phyloP scores from a whole-genome alignment of 1,140 invertebrate genomes.

The Ceratina australensis region DNA sequence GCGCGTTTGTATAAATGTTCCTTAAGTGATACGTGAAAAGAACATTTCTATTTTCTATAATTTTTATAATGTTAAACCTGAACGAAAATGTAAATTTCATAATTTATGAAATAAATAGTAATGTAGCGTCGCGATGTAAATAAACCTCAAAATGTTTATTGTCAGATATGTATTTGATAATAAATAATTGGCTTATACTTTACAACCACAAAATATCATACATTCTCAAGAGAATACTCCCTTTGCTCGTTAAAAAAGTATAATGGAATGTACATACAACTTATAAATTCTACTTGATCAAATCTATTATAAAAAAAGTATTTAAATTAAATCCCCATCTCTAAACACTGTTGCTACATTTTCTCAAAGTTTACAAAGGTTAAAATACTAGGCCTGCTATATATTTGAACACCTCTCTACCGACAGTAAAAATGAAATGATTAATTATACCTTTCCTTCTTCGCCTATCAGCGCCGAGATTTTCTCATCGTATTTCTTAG shows the following conservation, averaged over 20 bases:
- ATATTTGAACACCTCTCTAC: background rate
- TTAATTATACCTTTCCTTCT: conserved; percentile 45
- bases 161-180: conserved; percentile 5
- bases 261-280: conserved; percentile 24
- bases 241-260: background rate
- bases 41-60: background rate
- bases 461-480: conserved; percentile 64
- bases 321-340: background rate
- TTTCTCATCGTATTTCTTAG: conserved; percentile 84
- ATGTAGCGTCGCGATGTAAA: background rate
- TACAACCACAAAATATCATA: conserved; percentile 21
- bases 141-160: background rate
- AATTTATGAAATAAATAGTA: conserved; percentile 1
- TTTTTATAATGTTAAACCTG: background rate
- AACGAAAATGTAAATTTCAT: background rate
- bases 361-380: conserved; percentile 25
- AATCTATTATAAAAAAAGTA: conserved; percentile 15
- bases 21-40: background rate
- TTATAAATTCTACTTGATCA: background rate
- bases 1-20: background rate
- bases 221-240: background rate
- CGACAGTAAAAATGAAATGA: no score
- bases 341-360: background rate
- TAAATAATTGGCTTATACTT: conserved; percentile 20
- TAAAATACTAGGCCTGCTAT: conserved; percentile 38